Evolutionary conservation across 2,888 invertebrate species (phyloP).

Genomic region (Volucella bombylans): DNA sequence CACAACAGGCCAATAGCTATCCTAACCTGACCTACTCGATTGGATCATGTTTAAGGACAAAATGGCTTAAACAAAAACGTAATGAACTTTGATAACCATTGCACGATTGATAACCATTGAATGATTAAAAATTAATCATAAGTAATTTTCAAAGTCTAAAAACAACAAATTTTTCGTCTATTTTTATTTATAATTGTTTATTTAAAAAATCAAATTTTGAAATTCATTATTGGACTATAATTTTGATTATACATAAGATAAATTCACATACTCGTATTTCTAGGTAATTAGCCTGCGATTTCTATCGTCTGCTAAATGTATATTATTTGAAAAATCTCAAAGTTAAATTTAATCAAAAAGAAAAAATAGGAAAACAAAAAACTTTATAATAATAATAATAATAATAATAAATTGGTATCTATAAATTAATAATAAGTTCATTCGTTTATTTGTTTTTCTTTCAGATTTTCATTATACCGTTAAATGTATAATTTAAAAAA

Average conservation of each 20-base stretch:
- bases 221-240: constrained; percentile 68
- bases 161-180: background rate
- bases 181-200: constrained; percentile 50
- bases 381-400: constrained; percentile 10
- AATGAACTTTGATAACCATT: too few relatives aligned
- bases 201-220: constrained; percentile 68
- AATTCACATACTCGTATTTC: constrained; percentile 46
- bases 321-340: constrained; percentile 38
- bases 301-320: constrained; percentile 10
- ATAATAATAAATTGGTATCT: too few relatives aligned
- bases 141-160: background rate
- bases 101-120: too few relatives aligned
- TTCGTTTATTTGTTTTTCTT: background rate
- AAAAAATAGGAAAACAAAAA: constrained; percentile 2
- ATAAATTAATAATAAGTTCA: constrained; percentile 1
- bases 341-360: constrained; percentile 36
- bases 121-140: background rate
- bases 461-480: constrained; percentile 25
- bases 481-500: constrained; percentile 53
- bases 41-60: too few relatives aligned
- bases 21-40: too few relatives aligned
- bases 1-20: too few relatives aligned
- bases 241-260: constrained; percentile 65
- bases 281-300: constrained; percentile 38
- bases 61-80: too few relatives aligned